Conservation (phyloP, 2,113 vertebrate species). For the Nestor notabilis region DNA sequence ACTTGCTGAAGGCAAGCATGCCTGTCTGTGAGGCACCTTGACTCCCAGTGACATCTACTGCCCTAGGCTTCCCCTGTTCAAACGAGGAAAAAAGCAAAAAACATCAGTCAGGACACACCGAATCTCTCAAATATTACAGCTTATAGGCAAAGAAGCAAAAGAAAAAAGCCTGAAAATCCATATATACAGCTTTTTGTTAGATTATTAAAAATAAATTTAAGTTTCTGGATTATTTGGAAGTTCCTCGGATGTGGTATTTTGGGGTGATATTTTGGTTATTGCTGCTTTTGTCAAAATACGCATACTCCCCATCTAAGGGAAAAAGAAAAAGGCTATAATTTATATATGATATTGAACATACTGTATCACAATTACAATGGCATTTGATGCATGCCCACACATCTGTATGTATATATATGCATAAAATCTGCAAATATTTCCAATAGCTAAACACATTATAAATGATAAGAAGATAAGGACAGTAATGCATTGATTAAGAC, state of each 20-base stretch:
- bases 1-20: constrained; percentile 55
- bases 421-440: background rate
- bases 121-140: constrained; percentile 6
- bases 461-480: background rate
- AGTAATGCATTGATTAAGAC: background rate
- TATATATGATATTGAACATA: background rate
- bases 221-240: background rate
- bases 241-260: background rate
- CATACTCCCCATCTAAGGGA: background rate
- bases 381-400: background rate
- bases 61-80: constrained; percentile 51
- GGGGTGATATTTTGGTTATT: background rate
- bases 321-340: background rate
- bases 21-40: constrained; percentile 58
- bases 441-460: background rate
- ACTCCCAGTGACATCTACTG: constrained; percentile 55
- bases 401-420: background rate
- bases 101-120: constrained; percentile 22
- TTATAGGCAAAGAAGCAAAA: background rate
- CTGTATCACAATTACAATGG: background rate
- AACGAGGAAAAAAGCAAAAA: constrained; percentile 16
- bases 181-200: background rate
- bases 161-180: background rate
- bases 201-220: background rate
- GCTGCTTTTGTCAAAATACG: background rate